Evolutionary conservation across 1,140 invertebrate genomes (phyloP).

Genomic region (Odontomachus brunneus): DNA sequence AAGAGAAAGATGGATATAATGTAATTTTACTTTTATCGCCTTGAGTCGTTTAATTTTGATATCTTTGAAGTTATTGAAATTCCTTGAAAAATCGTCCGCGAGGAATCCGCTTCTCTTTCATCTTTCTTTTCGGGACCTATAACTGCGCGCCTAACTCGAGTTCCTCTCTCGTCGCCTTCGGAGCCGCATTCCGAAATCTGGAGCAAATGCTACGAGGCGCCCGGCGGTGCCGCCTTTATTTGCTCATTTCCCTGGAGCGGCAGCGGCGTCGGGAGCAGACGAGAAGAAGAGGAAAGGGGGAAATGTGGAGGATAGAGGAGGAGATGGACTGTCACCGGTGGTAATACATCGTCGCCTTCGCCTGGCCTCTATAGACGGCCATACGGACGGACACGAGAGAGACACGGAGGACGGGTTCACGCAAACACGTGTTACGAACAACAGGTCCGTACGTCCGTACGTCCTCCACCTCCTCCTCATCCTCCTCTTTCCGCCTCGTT

Average conservation of each 20-base stretch:
- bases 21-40: too few relatives aligned
- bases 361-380: conserved; percentile 70
- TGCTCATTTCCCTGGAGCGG: conserved; percentile 80
- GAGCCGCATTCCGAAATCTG: conserved; percentile 79
- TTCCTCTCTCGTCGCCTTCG: conserved; percentile 27
- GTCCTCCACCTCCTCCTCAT: conserved; percentile 42
- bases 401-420: conserved; percentile 78
- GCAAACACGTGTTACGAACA: conserved; percentile 84
- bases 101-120: neutral
- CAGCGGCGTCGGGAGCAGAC: conserved; percentile 61
- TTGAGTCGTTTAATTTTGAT: too few relatives aligned
- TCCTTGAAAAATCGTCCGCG: too few relatives aligned
- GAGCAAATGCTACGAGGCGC: conserved; percentile 76
- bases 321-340: conserved; percentile 84
- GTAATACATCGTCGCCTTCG: conserved; percentile 84
- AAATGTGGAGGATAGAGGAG: conserved; percentile 42
- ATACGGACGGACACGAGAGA: conserved; percentile 66
- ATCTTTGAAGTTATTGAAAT: too few relatives aligned
- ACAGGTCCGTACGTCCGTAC: conserved; percentile 76
- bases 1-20: too few relatives aligned
- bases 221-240: conserved; percentile 79
- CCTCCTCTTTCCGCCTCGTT: conserved; percentile 59
- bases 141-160: conserved; percentile 16
- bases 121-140: neutral
- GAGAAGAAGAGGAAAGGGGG: conserved; percentile 56